Conservation (phyloP, 2,888 invertebrate genomes). For the Autographa gamma region DNA sequence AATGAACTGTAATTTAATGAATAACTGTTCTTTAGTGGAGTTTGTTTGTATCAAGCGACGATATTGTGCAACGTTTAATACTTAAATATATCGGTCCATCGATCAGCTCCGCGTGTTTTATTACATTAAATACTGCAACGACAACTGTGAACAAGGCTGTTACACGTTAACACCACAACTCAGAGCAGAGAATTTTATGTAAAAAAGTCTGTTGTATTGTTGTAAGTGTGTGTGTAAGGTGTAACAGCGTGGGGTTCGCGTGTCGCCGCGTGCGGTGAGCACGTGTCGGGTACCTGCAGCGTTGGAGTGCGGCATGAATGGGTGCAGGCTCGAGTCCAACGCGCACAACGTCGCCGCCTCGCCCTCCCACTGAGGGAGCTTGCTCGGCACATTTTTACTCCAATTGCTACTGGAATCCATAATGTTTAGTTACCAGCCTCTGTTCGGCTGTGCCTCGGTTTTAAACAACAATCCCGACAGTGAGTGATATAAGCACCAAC, state of each 20-base stretch:
- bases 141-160: conserved; percentile 18
- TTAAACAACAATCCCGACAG: conserved; percentile 34
- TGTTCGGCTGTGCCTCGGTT: conserved; percentile 38
- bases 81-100: conserved; percentile 22
- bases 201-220: not conserved
- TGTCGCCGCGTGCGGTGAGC: conserved; percentile 17
- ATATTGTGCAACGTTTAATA: conserved; percentile 56
- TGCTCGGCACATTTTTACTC: conserved; percentile 80
- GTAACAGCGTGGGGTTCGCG: not conserved
- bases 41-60: conserved; percentile 50
- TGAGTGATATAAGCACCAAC: conserved; percentile 57
- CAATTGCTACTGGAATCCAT: conserved; percentile 86
- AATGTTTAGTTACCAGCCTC: conserved; percentile 63
- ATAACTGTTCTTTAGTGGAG: conserved; percentile 29
- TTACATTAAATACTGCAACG: conserved; percentile 14
- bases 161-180: conserved; percentile 24
- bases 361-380: conserved; percentile 84
- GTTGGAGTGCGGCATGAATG: conserved; percentile 72
- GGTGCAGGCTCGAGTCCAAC: conserved; percentile 73
- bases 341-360: conserved; percentile 82
- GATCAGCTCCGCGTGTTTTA: conserved; percentile 25
- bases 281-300: conserved; percentile 77
- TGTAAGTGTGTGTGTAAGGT: not conserved
- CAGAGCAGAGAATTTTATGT: not conserved
- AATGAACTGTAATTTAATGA: conserved; percentile 30